These are phyloP conservation scores for Branchinecta lynchi DNA, from an alignment of 1,140 invertebrate genomes.

Conservation along the genomic window DNA sequence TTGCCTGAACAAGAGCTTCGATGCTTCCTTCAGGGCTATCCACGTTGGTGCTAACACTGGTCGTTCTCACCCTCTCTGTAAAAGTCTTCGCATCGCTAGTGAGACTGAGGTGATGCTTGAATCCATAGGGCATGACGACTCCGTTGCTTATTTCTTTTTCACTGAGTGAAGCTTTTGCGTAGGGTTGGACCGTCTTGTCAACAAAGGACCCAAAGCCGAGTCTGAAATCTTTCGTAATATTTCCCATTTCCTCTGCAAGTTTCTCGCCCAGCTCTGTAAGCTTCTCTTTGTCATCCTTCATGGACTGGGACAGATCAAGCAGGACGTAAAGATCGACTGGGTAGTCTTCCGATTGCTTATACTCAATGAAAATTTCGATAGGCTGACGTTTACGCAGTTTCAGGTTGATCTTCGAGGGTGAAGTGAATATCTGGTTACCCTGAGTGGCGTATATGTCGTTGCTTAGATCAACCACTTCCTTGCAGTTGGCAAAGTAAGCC, in stretches of 20 bases:
- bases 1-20: constrained; percentile 48
- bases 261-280: constrained; percentile 46
- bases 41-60: constrained; percentile 46
- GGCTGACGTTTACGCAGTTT: constrained; percentile 31
- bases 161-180: constrained; percentile 37
- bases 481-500: neutral
- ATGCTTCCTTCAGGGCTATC: constrained; percentile 59
- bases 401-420: constrained; percentile 29
- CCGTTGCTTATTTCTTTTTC: constrained; percentile 32
- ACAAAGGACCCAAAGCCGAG: constrained; percentile 78
- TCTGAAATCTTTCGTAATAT: constrained; percentile 60
- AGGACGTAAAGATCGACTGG: constrained; percentile 78
- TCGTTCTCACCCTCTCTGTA: constrained; percentile 29
- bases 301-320: constrained; percentile 66
- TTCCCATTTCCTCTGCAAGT: constrained; percentile 47
- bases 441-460: constrained; percentile 12
- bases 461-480: constrained; percentile 5
- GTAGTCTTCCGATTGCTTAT: constrained; percentile 47
- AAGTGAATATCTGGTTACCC: constrained; percentile 29
- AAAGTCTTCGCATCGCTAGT: constrained; percentile 41
- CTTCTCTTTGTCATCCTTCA: constrained; percentile 51
- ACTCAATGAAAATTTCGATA: constrained; percentile 28
- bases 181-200: constrained; percentile 70
- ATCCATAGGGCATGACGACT: constrained; percentile 46
- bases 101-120: constrained; percentile 47